These are phyloP conservation scores for Drosophila albomicans DNA, from an alignment of 1,140 invertebrate species.

Conservation along the genomic window DNA sequence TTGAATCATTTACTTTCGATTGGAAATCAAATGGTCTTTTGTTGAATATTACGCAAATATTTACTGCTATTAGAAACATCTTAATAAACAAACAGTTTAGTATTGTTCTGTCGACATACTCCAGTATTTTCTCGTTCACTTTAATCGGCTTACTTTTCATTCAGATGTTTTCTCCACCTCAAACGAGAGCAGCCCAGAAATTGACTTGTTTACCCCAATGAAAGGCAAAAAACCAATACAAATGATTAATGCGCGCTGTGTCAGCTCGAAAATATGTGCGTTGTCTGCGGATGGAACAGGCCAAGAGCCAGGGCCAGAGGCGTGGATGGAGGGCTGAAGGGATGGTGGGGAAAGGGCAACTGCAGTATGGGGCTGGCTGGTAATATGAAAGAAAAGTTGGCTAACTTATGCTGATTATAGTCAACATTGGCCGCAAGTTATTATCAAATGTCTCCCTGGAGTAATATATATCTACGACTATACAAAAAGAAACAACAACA, in stretches of 20 bases:
- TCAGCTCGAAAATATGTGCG: constrained; percentile 74
- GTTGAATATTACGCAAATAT: not conserved
- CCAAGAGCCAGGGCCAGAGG: constrained; percentile 29
- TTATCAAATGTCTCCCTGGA: constrained; percentile 81
- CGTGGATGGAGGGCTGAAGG: constrained; percentile 24
- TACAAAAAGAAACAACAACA: constrained; percentile 14
- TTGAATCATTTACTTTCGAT: not conserved
- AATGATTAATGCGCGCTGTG: constrained; percentile 78
- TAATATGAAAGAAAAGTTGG: constrained; percentile 59
- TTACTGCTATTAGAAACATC: not conserved
- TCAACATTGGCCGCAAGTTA: constrained; percentile 76
- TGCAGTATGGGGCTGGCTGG: constrained; percentile 52
- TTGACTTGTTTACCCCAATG: constrained; percentile 71
- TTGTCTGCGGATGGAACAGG: constrained; percentile 50
- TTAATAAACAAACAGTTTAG: constrained; percentile 18
- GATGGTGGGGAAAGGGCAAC: constrained; percentile 1
- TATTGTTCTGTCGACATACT: constrained; percentile 6
- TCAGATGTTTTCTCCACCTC: constrained; percentile 26
- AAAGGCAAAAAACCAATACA: constrained; percentile 52
- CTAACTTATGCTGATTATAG: constrained; percentile 81
- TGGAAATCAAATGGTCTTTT: not conserved
- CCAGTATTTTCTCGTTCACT: constrained; percentile 12
- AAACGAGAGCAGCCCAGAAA: constrained; percentile 32
- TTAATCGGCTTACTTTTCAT: constrained; percentile 37
- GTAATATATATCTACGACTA: constrained; percentile 70